These are phyloP conservation scores for Intellagama lesueurii DNA, from an alignment of 2,797 vertebrate genomes.

Conservation along the genomic window DNA sequence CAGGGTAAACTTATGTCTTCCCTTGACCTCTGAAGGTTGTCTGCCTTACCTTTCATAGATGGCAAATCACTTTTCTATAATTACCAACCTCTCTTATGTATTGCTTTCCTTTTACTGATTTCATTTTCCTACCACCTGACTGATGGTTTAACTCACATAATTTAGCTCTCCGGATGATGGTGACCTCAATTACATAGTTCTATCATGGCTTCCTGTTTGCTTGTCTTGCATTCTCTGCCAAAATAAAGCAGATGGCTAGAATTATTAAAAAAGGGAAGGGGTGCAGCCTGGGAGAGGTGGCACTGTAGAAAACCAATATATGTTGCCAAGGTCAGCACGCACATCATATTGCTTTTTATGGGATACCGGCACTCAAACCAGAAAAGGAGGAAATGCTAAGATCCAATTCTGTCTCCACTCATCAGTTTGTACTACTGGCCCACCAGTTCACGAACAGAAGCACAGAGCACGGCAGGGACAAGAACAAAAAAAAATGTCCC, in stretches of 20 bases:
- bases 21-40: no score
- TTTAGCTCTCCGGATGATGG: neutral
- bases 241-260: conserved; percentile 4
- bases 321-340: neutral
- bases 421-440: neutral
- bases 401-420: neutral
- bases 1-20: no score
- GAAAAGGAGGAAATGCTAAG: no score
- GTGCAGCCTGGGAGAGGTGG: neutral
- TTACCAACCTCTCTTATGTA: neutral
- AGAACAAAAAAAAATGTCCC: neutral
- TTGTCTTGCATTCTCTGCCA: conserved; percentile 3
- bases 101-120: neutral
- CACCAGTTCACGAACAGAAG: no score
- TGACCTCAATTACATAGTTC: neutral
- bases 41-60: no score
- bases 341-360: neutral
- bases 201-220: conserved; percentile 8
- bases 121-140: neutral
- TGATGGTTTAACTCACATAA: neutral
- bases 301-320: neutral
- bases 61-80: neutral
- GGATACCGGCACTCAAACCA: neutral
- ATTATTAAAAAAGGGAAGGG: neutral
- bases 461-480: neutral